Conservation (phyloP, 2,113 vertebrate species). For the Fulica atra region DNA sequence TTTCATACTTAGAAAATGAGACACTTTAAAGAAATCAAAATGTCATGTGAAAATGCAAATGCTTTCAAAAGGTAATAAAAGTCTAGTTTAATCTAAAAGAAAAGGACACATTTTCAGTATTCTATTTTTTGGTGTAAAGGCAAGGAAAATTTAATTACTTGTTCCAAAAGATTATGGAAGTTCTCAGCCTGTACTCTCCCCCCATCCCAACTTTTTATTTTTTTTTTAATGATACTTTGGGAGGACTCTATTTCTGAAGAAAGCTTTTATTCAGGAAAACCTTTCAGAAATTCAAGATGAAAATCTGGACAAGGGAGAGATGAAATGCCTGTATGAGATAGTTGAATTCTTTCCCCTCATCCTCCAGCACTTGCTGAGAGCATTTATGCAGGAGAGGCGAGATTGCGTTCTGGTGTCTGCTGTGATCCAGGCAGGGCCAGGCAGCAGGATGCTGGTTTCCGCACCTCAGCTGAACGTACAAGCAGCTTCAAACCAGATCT, state of each 20-base stretch:
- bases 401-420: background rate
- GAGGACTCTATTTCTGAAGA: background rate
- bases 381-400: background rate
- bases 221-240: background rate
- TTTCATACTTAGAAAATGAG: background rate
- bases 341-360: background rate
- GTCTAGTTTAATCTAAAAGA: background rate
- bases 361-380: background rate
- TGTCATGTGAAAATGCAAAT: background rate
- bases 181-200: background rate
- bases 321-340: background rate
- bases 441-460: background rate
- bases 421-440: background rate
- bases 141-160: background rate
- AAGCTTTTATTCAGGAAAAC: background rate
- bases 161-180: background rate
- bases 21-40: background rate
- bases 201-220: rapidly evolving
- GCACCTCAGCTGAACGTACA: rapidly evolving
- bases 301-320: background rate
- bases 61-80: background rate
- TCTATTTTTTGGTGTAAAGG: background rate
- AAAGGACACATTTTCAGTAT: background rate
- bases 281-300: background rate
- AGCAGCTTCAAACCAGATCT: background rate